Base-by-base conservation (phyloP, 23 tunicate genomes). In the Ciona savignyi region DNA sequence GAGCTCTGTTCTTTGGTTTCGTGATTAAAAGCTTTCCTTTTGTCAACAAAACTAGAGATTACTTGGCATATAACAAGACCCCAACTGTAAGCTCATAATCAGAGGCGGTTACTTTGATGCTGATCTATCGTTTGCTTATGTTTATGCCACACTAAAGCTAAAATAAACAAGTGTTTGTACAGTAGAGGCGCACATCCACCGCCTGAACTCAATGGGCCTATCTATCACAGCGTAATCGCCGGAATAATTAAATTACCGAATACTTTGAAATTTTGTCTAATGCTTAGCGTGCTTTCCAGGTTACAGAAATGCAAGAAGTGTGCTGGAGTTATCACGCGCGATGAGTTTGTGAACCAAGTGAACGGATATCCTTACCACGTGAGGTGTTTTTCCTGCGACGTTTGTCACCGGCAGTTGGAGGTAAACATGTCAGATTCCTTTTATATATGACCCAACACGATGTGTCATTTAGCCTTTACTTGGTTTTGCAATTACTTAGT, bases 361-460 rank as follows among this genome's bases (percentile, higher is more conserved):
- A 74, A 76, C 6, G 78, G 77, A 3, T 70, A 83, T 67, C 67
- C 96, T 11, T 88, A 65, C 65, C 96, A 88, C 72, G 83, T 77
- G 24, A 32, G 35, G 1, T 88, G 96, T 62, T 88, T 88, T 56
- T 24, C 79, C n/a, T 88, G 96, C 72, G 87, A 81, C 71, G 65
- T 71, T 27, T 88, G 96, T 33, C 79, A 67, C 33, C 63, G 72
- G 29, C 87, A 71, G 30, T 71, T 88, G 24, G 74, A 77, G 72
- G 96, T 88, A 71, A 70, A 32, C 20, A 49, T 49, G 15, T 49
- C 20, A 49, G 15, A 49, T 49, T 11, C 61, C 61, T 11, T 11
- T 11, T 11, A 20, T 49, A 49, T 11, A 49, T 49, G 15, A 49
- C 15, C 61, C 61, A 49, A 15, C 61, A 49, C 15, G 15, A 49